These are phyloP conservation scores for Laodelphax striatellus DNA, from an alignment of 1,140 invertebrate genomes.

Conservation along the genomic window DNA sequence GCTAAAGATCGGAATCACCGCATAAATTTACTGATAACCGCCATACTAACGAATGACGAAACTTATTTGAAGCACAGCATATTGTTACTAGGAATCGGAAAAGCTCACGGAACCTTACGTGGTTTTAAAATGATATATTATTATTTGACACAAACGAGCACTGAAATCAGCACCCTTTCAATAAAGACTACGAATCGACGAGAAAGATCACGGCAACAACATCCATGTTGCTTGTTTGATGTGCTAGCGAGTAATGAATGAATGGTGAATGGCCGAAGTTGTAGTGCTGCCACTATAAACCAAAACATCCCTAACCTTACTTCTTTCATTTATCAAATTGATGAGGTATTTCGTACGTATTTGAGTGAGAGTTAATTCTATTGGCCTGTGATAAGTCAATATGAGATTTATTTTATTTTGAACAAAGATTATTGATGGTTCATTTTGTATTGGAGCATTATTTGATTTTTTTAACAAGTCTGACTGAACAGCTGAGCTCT, in stretches of 20 bases:
- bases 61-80: constrained; percentile 1
- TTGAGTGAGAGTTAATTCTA: too few relatives aligned
- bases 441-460: too few relatives aligned
- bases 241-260: background rate
- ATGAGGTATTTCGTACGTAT: too few relatives aligned
- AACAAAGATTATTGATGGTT: too few relatives aligned
- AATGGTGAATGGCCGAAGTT: too few relatives aligned
- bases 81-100: constrained; percentile 4
- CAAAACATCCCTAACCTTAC: too few relatives aligned
- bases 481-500: too few relatives aligned
- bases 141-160: constrained; percentile 11
- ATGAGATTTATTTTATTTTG: too few relatives aligned
- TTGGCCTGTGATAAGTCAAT: too few relatives aligned
- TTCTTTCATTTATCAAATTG: too few relatives aligned
- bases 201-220: constrained; percentile 9
- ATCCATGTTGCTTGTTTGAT: constrained; percentile 17
- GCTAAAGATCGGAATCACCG: constrained; percentile 12
- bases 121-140: constrained; percentile 1
- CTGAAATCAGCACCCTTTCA: constrained; percentile 19
- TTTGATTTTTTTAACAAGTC: too few relatives aligned
- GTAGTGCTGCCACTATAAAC: too few relatives aligned
- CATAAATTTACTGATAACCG: constrained; percentile 9
- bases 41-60: constrained; percentile 14
- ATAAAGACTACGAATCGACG: constrained; percentile 17
- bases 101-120: background rate